Evolutionary conservation across 1,140 invertebrate genomes (phyloP), one percentile per base, ranked within the genome.

Genomic region (Temnothorax curvispinosus): DNA sequence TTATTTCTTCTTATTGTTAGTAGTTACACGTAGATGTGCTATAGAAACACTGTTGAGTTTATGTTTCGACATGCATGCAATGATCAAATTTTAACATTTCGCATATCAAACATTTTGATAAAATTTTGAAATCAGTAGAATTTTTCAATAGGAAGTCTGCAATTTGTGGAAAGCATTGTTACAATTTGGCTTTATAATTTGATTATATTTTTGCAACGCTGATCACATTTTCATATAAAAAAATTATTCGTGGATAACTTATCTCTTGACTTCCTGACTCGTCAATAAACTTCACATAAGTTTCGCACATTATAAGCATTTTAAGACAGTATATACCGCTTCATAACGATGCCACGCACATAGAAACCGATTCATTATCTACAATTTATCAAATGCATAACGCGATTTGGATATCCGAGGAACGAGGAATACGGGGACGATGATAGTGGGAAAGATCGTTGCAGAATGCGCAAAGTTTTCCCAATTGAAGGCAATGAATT

Each of bases 401-500:
- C 27, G 41, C 27, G 32, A 80, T 52, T 32, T 67, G 32, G 41
- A 35, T 65, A 38, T 38, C 18, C 52, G 21, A 32, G 58, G 54
- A 56, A 60, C 65, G n/a, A 54, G 72, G 38, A 21, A 67, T 38
- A 80, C 54, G 52, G 11, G 32, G 44, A 38, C 65, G 54, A 78
- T 5, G 75, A 47, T 8, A 41, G 41, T 5, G 50, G 27, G 32
- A 74, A 35, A 60, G 80, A 84, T 84, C 80, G 69, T 84, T 84
- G 69, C 69, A 62, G 69, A 84, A 84, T 74, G 76, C 54, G 71
- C 15, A 89, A 91, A 92, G 92, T 92, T 93, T 90, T 89, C 89
- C 78, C 88, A 90, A 92, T 94, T 89, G 90, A 89, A 85, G 74
- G 91, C 89, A 91, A 91, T 91, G 89, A 93, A 94, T 94, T 93